Percentiles rank a stretch among this genome's conserved stretches.
Evolutionary conservation across 2,113 vertebrate genomes (phyloP).

Genomic region (Heterocephalus glaber): DNA sequence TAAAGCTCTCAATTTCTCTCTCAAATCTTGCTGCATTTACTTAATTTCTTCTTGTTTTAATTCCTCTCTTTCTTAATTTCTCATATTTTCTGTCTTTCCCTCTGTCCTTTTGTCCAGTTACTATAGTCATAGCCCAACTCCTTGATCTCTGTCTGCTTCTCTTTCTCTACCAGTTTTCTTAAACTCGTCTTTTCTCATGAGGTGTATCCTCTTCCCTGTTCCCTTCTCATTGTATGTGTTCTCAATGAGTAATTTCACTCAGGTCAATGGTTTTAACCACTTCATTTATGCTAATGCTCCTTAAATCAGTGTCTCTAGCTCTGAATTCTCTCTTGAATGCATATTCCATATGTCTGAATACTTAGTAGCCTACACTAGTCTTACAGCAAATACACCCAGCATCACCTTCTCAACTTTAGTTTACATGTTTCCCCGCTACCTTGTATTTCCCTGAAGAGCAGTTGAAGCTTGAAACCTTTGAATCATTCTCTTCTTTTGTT

Average conservation of each 20-base stretch:
- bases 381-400: not conserved
- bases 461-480: not conserved
- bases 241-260: not conserved
- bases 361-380: not conserved
- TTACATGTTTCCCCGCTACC: not conserved
- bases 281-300: not conserved
- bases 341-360: not conserved
- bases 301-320: not conserved
- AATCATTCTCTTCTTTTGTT: not conserved
- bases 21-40: not conserved
- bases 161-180: not conserved
- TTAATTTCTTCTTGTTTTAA: not conserved
- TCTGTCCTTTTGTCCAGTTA: not conserved
- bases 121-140: not conserved
- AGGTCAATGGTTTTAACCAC: not conserved
- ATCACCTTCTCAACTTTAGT: not conserved
- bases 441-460: not conserved
- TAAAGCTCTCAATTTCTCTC: not conserved
- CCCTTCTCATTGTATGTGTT: constrained; percentile 1
- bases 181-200: not conserved
- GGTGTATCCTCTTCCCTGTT: not conserved
- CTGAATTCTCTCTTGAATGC: constrained; percentile 12
- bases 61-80: constrained; percentile 5
- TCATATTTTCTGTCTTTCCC: not conserved
- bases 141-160: not conserved